Conservation (phyloP, 1,140 invertebrate genomes). For the Trichogramma pretiosum region DNA sequence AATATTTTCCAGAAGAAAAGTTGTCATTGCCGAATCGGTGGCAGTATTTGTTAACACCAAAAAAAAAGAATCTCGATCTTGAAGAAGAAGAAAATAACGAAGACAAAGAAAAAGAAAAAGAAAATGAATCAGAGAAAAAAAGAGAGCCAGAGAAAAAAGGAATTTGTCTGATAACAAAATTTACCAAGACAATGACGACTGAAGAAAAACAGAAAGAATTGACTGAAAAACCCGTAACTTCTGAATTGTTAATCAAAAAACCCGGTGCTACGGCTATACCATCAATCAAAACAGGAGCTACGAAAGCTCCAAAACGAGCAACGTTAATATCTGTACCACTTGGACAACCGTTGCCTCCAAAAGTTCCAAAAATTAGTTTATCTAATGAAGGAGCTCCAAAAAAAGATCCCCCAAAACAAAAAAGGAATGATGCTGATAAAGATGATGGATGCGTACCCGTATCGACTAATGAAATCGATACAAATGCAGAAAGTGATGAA, state of each 20-base stretch:
- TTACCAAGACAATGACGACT: slow-evolving; percentile 47
- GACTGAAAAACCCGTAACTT: slow-evolving; percentile 20
- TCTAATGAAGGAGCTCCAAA: no score
- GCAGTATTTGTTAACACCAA: slow-evolving; percentile 43
- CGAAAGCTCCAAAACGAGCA: slow-evolving; percentile 32
- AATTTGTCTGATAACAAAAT: slow-evolving; percentile 48
- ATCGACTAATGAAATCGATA: no score
- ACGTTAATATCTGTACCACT: slow-evolving; percentile 32
- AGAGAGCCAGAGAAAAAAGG: slow-evolving; percentile 40
- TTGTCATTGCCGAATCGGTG: slow-evolving; percentile 50
- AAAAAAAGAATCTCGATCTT: slow-evolving; percentile 2
- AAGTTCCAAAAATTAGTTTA: no score
- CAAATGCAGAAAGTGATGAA: no score
- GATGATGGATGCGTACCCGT: no score
- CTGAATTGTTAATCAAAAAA: no score
- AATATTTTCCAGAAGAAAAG: slow-evolving; percentile 47
- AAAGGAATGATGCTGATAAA: no score
- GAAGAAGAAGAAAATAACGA: slow-evolving; percentile 21
- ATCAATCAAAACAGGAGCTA: no score
- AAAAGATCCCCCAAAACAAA: no score
- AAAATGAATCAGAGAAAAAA: slow-evolving; percentile 23
- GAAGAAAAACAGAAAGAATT: slow-evolving; percentile 45
- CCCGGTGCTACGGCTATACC: no score
- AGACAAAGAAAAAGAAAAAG: slow-evolving; percentile 24
- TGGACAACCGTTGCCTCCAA: no score